These are phyloP conservation scores for Cryptotis parvus DNA, from an alignment of 2,113 vertebrate genomes.

Conservation along the genomic window DNA sequence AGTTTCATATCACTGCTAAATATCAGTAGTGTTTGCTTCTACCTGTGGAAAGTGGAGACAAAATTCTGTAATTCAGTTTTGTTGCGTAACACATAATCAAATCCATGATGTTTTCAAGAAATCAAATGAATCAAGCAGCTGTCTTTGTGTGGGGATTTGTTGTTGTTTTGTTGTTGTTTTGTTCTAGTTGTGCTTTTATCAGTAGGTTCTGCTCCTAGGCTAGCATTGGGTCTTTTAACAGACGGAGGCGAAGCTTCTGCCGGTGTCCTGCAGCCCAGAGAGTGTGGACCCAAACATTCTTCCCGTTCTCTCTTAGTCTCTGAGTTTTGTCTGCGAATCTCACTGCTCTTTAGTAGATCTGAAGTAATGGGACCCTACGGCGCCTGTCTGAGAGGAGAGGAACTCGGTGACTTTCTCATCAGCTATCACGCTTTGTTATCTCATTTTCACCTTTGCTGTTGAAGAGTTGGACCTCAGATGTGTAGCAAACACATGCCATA, in stretches of 20 bases:
- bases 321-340: constrained; percentile 18
- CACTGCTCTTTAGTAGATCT: not conserved
- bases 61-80: constrained; percentile 32
- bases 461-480: constrained; percentile 11
- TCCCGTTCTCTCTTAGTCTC: not conserved
- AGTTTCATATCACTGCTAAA: constrained; percentile 46
- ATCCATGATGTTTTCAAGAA: constrained; percentile 36
- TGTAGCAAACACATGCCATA: not conserved
- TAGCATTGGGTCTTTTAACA: constrained; percentile 70
- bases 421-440: not conserved
- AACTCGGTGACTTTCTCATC: not conserved
- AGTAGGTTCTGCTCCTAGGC: constrained; percentile 53
- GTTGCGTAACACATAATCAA: constrained; percentile 25
- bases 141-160: too few species aligned
- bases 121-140: constrained; percentile 23
- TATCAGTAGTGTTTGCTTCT: not conserved
- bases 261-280: constrained; percentile 53
- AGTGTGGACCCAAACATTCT: constrained; percentile 26
- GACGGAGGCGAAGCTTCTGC: constrained; percentile 70
- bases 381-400: too few species aligned
- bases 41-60: not conserved
- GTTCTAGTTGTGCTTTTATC: constrained; percentile 8
- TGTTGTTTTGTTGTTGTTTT: not conserved
- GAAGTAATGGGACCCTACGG: not conserved
- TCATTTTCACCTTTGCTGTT: constrained; percentile 3